Evolutionary conservation across 1,140 invertebrate genomes (phyloP), one percentile per base, ranked within the genome.

Genomic region (Formica exsecta): DNA sequence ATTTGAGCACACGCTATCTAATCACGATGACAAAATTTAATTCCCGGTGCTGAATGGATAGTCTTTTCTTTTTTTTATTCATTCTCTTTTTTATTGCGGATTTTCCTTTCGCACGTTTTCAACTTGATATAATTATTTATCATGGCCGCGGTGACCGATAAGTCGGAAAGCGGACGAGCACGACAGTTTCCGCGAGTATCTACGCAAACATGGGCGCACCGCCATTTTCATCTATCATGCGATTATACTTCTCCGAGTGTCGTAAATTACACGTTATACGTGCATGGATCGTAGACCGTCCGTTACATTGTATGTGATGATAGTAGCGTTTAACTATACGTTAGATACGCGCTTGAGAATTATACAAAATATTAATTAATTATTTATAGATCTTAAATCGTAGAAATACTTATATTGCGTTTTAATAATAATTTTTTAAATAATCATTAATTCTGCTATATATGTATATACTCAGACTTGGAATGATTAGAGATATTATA

Each of bases 151-250:
- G 54, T 74, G 38, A 61, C 79, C 25, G 70, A 83, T 83, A 83
- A 83, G 79, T 73, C 79, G 41, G 25, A 11, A 65, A 65, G 59
- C 25, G 38, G n/a, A 22, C 19, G 36, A 38, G 51, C 25, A 19
- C 66, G 66, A 61, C 57, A 48, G 36, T 73, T 73, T 74, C 38
- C 54, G 54, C n/a, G 54, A 83, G 38, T 73, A 38, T 61, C 68
- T 74, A 61, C 25, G 66, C 79, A 73, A 83, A 83, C 68, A 48
- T 16, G 54, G 54, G 16, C 13, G 22, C 51, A 73, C 29, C 51
- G 38, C 79, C 79, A 83, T 83, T 83, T 83, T 74, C 79, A 83
- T 83, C 38, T 83, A 83, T 83, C 79, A 83, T 22, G 29, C 70
- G 79, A 83, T 83, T 73, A 83, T 41, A 73, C 38, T 73, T 54